phyloP scores from a whole-genome alignment of 2,797 vertebrate genomes.

The Ctenochaetus hawaiiensis region DNA sequence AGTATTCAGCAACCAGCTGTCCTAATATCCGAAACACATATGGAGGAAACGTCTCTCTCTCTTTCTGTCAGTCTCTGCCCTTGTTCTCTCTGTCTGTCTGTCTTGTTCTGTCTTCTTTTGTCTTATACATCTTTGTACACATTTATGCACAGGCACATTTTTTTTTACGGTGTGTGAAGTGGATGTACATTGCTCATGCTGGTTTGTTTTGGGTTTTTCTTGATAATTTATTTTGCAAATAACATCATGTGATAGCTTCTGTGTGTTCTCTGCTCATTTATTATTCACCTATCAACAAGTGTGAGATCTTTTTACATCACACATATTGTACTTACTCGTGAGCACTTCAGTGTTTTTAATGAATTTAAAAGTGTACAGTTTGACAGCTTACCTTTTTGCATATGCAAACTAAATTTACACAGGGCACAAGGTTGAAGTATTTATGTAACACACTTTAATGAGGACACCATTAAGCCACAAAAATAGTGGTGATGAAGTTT shows the following conservation, averaged over 20 bases:
- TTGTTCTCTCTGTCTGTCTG: background rate
- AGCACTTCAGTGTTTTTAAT: constrained; percentile 1
- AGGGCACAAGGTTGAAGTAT: too few species aligned
- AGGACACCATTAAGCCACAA: too few species aligned
- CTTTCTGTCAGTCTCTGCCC: background rate
- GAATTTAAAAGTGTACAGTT: background rate
- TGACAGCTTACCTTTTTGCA: too few species aligned
- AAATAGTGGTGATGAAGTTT: too few species aligned
- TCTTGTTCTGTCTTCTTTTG: too few species aligned
- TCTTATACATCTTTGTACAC: background rate
- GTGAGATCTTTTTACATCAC: background rate
- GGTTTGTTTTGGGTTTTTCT: background rate
- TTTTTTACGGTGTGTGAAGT: background rate
- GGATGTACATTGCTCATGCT: background rate
- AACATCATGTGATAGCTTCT: background rate
- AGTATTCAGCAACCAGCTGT: constrained; percentile 75
- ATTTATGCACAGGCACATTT: too few species aligned
- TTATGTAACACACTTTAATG: too few species aligned
- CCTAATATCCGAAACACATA: constrained; percentile 54
- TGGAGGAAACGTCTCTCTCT: constrained; percentile 40
- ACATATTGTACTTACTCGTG: background rate
- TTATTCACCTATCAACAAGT: constrained; percentile 1
- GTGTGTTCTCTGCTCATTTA: background rate
- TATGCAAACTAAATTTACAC: too few species aligned
- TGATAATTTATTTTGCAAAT: background rate